A percentile compares a stretch with the other conserved stretches of the same genome.
Evolutionary conservation across 2,113 vertebrate species (phyloP).

Genomic region (Crotalus viridis): DNA sequence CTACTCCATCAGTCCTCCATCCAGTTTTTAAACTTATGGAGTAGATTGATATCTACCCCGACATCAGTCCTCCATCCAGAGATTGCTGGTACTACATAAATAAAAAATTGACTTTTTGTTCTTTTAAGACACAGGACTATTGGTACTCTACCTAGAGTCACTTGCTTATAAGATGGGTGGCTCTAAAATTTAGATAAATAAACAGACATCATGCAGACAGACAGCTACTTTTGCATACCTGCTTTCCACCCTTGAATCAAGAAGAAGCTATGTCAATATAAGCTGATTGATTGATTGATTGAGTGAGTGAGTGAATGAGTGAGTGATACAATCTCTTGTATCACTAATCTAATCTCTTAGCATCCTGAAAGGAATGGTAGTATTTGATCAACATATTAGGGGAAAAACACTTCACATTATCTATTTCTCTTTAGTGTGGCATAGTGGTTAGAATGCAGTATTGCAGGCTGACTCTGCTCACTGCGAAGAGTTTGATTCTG

Average conservation of each 20-base stretch:
- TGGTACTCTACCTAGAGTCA: not conserved
- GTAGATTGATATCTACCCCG: no score
- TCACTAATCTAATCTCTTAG: not conserved
- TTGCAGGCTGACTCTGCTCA: no score
- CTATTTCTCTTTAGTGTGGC: not conserved
- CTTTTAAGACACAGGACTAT: not conserved
- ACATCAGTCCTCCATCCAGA: not conserved
- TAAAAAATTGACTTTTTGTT: not conserved
- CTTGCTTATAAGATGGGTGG: not conserved
- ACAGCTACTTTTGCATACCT: not conserved
- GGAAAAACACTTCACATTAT: not conserved
- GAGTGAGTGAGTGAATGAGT: not conserved
- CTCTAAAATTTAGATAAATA: not conserved
- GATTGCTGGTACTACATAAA: not conserved
- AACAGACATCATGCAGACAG: not conserved
- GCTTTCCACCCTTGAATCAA: not conserved
- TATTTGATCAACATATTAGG: not conserved
- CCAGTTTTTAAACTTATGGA: not conserved
- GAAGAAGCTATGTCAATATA: not conserved
- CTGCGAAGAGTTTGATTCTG: no score
- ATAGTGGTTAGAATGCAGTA: no score
- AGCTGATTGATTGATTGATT: not conserved
- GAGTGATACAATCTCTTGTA: not conserved
- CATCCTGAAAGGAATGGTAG: not conserved
- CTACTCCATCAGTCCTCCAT: not conserved